Evolutionary conservation across 2,888 invertebrate species (phyloP), one percentile per base, ranked within the genome.

Genomic region (Drosophila basisetae): DNA sequence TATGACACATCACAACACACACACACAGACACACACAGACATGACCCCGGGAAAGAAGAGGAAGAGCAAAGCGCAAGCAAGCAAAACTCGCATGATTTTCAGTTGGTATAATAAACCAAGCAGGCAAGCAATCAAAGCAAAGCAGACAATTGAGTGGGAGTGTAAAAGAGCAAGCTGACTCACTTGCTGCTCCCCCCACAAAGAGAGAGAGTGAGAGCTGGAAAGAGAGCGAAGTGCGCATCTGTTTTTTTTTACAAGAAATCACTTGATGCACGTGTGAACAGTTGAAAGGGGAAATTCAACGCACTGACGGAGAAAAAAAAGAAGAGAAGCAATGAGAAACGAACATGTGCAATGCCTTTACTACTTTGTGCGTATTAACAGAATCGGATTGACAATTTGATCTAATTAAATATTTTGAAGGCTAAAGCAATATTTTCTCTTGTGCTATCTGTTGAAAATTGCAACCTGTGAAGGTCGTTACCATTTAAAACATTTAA

Each of bases 51-150:
- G 78, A 53, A 54, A 55, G 68, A 78, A 22, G 25, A 60, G 37
- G 49, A 66, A 63, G 43, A 56, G 41, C 58, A 25, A 68, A 68
- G 37, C 72, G 68, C 58, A 61, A 35, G 54, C 54, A 37, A 39
- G 68, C 70, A 61, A 63, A 80, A 78, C 79, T 92, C 89, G 91
- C 83, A 82, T 91, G 91, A 91, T 91, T 92, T 90, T 91, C 82
- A 82, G 92, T 88, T 89, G 82, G 91, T 92, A 92, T 90, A 89
- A 78, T 81, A 86, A 70, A 66, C 71, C 64, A 65, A 72, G 68
- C 54, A 73, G 60, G 64, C 56, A 62, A 64, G 47, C 47, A 47
- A 47, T 25, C 25, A 54, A 35, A n/a, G 22, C 53, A 55, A 25
- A 16, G 7, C 52, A 73, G 64, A 64, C 56, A 66, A 69, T n/a